Base-by-base conservation (phyloP, 2,113 vertebrate species). In the Thamnaconus septentrionalis region DNA sequence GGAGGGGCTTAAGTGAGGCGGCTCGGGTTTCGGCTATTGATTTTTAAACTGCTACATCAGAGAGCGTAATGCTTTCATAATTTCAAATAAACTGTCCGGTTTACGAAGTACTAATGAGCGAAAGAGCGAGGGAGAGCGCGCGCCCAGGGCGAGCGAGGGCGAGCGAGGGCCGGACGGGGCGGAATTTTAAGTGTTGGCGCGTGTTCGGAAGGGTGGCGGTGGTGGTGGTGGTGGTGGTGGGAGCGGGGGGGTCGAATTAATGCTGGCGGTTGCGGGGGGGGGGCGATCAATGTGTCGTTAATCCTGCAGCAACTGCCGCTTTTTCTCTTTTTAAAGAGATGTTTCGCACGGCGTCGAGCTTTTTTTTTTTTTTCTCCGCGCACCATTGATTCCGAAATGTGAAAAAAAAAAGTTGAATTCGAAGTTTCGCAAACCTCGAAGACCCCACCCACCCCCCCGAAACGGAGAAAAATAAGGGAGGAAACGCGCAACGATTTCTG, bases 31-130 rank as follows among this genome's bases (percentile, higher is more conserved):
- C 91, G 88, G 68, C 80, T 93, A 93, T 93, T 88, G 92, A 92
- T 92, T 93, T 92, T 92, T 91, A 85, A 92, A 92, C 90, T 87
- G 88, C 91, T 92, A 91, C 91, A 90, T 92, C 91, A 90, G 89
- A 89, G 89, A 87, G 90, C 87, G 87, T 93, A 92, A 92, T 92
- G 92, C 91, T 92, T 92, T 91, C 89, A 92, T 93, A 91, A 93
- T 92, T 93, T 90, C 88, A 90, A 92, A 92, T 92, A 92, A 92
- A 92, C 91, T 90, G 90, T 91, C 91, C 85, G 84, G 85, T 92
- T 31, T 89, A 88, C 85, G 74, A 91, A 90, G 88, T 90, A 87
- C 86, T 92, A 91, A 92, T 91, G 89, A 91, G 87, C 87, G 77
- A 82, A 87, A 79, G 69, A 82, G 87, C 85, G 81, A 70, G 85